These are phyloP conservation scores for Perizoma affinitatum DNA, from an alignment of 2,888 invertebrate genomes.

Conservation along the genomic window DNA sequence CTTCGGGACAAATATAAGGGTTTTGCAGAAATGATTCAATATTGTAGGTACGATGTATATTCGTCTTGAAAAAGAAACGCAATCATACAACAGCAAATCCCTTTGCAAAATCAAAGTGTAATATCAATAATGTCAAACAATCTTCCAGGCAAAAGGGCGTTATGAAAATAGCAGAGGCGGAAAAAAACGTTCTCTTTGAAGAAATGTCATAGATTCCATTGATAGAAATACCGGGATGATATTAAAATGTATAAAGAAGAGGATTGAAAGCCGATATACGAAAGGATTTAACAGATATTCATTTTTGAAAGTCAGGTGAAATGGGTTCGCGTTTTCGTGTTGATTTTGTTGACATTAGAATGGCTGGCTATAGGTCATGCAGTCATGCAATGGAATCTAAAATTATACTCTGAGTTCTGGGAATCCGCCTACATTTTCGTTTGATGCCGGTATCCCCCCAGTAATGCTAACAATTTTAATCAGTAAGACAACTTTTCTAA, in stretches of 20 bases:
- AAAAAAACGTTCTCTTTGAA: slow-evolving; percentile 16
- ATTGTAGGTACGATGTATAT: too few relatives aligned
- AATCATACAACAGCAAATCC: background rate
- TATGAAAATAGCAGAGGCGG: slow-evolving; percentile 33
- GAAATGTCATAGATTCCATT: slow-evolving; percentile 31
- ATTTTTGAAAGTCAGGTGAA: slow-evolving; percentile 10
- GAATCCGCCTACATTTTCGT: too few relatives aligned
- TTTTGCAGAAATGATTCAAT: too few relatives aligned
- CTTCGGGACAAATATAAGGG: too few relatives aligned
- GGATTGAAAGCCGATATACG: background rate
- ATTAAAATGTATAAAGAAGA: slow-evolving; percentile 15
- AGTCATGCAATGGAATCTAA: background rate
- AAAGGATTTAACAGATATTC: background rate
- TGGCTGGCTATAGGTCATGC: background rate
- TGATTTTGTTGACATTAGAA: slow-evolving; percentile 1
- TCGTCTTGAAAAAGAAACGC: too few relatives aligned
- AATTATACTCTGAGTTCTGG: too few relatives aligned
- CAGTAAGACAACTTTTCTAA: too few relatives aligned
- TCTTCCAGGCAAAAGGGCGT: slow-evolving; percentile 18
- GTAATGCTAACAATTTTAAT: too few relatives aligned
- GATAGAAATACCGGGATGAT: slow-evolving; percentile 25
- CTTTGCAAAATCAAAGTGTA: slow-evolving; percentile 6
- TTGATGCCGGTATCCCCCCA: too few relatives aligned
- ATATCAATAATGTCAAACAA: slow-evolving; percentile 24
- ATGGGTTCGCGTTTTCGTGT: background rate